Percentiles rank a stretch among this genome's conserved stretches.
These are phyloP conservation scores for Campylomormyrus tamandua DNA, from an alignment of 2,113 vertebrate species.

Conservation along the genomic window DNA sequence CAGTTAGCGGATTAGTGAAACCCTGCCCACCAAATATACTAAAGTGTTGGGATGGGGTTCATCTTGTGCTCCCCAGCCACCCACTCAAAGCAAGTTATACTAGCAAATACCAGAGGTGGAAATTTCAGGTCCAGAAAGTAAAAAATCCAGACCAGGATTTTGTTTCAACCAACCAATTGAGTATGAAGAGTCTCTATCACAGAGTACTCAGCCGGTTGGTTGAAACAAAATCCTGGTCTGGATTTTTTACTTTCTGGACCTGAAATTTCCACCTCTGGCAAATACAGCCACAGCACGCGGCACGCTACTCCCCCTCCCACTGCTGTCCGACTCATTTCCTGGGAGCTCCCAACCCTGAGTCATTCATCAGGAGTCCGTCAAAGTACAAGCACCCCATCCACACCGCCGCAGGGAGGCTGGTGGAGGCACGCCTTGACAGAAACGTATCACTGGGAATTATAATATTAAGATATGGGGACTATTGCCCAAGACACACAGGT, in stretches of 20 bases:
- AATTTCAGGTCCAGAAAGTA: too few relatives aligned
- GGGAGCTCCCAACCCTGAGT: background rate
- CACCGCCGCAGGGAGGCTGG: background rate
- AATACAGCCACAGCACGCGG: background rate
- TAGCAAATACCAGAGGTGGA: background rate
- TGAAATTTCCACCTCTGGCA: too few relatives aligned
- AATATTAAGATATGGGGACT: background rate
- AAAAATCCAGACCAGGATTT: too few relatives aligned
- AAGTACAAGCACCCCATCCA: background rate
- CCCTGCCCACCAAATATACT: background rate
- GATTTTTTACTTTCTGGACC: too few relatives aligned
- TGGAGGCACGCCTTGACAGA: background rate
- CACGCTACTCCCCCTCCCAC: background rate
- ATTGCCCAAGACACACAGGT: background rate
- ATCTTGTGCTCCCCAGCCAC: background rate
- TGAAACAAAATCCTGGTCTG: too few relatives aligned
- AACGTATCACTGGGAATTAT: background rate
- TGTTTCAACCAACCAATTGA: too few relatives aligned
- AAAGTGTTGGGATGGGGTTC: background rate
- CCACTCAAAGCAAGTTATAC: background rate
- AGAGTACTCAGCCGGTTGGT: too few relatives aligned
- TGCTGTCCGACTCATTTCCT: background rate
- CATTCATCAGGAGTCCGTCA: background rate
- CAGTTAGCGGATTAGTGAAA: background rate
- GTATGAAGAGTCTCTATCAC: too few relatives aligned